Evolutionary conservation across 2,113 vertebrate genomes (phyloP).

Genomic region (Ailuropoda melanoleuca): DNA sequence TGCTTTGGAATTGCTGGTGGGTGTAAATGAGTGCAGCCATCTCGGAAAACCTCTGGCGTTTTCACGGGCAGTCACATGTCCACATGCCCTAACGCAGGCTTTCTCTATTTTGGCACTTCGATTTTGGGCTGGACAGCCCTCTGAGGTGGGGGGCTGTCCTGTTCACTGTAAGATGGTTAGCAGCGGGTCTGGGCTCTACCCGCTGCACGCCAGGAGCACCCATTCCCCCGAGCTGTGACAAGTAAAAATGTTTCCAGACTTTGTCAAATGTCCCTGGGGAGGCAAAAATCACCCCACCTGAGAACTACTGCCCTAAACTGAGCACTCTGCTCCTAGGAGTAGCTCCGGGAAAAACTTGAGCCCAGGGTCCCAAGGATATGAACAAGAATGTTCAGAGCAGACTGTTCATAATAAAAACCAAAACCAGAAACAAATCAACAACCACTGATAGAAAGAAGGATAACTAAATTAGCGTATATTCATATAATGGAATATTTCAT

Average conservation of each 20-base stretch:
- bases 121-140: background rate
- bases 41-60: background rate
- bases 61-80: background rate
- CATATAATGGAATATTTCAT: background rate
- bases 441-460: background rate
- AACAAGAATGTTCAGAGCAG: background rate
- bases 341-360: background rate
- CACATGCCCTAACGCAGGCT: no score
- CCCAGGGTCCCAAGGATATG: background rate
- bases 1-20: background rate
- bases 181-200: background rate
- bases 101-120: background rate
- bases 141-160: no score
- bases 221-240: background rate
- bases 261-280: background rate
- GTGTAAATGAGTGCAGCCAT: background rate
- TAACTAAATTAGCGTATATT: background rate
- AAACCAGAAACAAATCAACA: background rate
- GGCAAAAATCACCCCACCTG: background rate
- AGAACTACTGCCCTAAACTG: background rate
- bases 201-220: background rate
- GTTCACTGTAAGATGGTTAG: background rate
- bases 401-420: background rate
- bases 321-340: background rate
- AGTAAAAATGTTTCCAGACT: background rate